Evolutionary conservation across 2,888 invertebrate species (phyloP).

Genomic region (Tipula unca): DNA sequence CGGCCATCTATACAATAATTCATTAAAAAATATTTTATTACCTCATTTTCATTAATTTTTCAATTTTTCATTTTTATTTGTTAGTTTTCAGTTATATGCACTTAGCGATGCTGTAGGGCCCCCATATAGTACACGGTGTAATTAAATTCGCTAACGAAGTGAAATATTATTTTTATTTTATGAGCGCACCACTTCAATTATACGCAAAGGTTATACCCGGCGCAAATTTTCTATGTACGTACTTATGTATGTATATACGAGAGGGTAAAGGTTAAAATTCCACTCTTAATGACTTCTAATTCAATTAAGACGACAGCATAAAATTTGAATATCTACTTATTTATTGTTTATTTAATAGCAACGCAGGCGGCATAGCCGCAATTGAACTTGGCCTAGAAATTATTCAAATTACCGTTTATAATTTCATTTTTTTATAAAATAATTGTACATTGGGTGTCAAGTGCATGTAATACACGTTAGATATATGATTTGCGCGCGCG

Average conservation of each 20-base stretch:
- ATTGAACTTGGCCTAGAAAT: background rate
- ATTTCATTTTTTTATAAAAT: background rate
- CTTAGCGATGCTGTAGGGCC: background rate
- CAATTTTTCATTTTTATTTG: background rate
- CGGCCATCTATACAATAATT: background rate
- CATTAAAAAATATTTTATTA: no score
- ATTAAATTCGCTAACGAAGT: background rate
- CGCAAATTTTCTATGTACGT: background rate
- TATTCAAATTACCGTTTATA: background rate
- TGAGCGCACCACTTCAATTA: no score
- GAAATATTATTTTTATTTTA: background rate
- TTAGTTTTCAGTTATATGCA: background rate
- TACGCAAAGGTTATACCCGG: background rate
- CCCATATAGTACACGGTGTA: background rate
- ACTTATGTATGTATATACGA: no score
- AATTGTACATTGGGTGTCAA: background rate
- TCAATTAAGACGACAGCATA: background rate
- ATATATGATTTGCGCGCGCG: background rate
- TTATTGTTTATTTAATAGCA: background rate
- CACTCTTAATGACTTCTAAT: background rate
- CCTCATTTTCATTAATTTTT: background rate
- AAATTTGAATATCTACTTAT: background rate
- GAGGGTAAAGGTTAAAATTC: background rate
- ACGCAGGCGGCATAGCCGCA: no score
- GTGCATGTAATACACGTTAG: background rate